These are phyloP conservation scores for Helogale parvula DNA, from an alignment of 2,113 vertebrate genomes.

Conservation along the genomic window DNA sequence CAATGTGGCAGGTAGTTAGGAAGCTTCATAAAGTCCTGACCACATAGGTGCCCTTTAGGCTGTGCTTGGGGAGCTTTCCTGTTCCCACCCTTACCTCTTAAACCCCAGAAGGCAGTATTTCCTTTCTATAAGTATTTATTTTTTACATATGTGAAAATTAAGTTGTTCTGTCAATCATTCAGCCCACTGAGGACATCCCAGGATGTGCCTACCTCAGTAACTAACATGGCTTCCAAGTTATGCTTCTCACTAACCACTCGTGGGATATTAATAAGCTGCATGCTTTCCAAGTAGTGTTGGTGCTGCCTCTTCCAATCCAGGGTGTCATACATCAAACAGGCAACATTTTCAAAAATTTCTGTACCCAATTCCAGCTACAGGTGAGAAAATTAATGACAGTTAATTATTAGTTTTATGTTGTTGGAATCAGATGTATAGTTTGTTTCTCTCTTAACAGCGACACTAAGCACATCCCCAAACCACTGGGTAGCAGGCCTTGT, in stretches of 20 bases:
- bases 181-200: not conserved
- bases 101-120: not conserved
- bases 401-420: slow-evolving; percentile 44
- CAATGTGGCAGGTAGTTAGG: not conserved
- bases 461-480: not conserved
- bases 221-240: not conserved
- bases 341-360: slow-evolving; percentile 90
- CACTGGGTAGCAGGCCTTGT: not conserved
- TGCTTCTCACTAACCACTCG: slow-evolving; percentile 61
- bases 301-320: slow-evolving; percentile 93
- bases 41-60: not conserved
- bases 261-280: slow-evolving; percentile 87
- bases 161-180: not conserved
- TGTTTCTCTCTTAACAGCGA: not conserved
- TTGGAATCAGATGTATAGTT: not conserved
- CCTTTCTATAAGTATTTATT: not conserved
- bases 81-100: not conserved
- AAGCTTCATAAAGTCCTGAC: not conserved
- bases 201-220: slow-evolving; percentile 77
- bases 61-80: no score
- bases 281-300: slow-evolving; percentile 88
- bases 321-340: slow-evolving; percentile 92
- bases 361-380: slow-evolving; percentile 88
- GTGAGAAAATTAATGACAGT: slow-evolving; percentile 81
- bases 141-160: not conserved